Percentiles rank a stretch among this genome's conserved stretches.
phyloP scores from a whole-genome alignment of 2,113 vertebrate genomes.

The Labeo catla region DNA sequence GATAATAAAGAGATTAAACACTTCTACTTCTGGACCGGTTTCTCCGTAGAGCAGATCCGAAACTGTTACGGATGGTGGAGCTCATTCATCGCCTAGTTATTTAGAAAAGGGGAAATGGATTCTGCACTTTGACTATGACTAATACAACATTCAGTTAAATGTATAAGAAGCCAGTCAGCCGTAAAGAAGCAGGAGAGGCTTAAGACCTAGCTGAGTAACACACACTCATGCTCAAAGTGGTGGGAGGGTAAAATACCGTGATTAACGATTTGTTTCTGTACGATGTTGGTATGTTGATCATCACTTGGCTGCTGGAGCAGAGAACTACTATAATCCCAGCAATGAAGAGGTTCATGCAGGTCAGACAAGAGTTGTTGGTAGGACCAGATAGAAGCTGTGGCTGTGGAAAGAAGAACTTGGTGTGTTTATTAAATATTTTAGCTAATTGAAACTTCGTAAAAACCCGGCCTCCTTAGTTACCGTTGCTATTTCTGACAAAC shows the following conservation, averaged over 20 bases:
- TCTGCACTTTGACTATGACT: constrained; percentile 61
- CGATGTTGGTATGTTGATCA: not conserved
- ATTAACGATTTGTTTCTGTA: constrained; percentile 28
- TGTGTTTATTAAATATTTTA: not conserved
- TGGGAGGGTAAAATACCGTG: constrained; percentile 30
- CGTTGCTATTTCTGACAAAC: not conserved
- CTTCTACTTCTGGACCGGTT: constrained; percentile 23
- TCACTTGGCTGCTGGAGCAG: constrained; percentile 18
- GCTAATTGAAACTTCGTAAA: not conserved
- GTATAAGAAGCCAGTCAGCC: constrained; percentile 60
- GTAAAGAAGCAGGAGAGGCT: constrained; percentile 57
- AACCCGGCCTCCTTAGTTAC: not conserved
- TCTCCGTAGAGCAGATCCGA: constrained; percentile 31
- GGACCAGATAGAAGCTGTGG: not conserved
- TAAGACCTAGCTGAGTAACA: constrained; percentile 56
- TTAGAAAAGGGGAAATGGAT: constrained; percentile 52
- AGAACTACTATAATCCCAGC: not conserved
- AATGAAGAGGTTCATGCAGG: not conserved
- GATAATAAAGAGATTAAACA: constrained; percentile 37
- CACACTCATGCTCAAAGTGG: constrained; percentile 16
- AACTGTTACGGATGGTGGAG: constrained; percentile 48
- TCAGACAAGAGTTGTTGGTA: not conserved
- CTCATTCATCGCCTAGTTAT: constrained; percentile 54
- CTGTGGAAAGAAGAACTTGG: not conserved
- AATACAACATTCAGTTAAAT: constrained; percentile 68